A percentile compares a stretch with the other conserved stretches of the same genome.
Evolutionary conservation across 2,888 invertebrate species (phyloP).

Genomic region (Myopa tessellatipennis): DNA sequence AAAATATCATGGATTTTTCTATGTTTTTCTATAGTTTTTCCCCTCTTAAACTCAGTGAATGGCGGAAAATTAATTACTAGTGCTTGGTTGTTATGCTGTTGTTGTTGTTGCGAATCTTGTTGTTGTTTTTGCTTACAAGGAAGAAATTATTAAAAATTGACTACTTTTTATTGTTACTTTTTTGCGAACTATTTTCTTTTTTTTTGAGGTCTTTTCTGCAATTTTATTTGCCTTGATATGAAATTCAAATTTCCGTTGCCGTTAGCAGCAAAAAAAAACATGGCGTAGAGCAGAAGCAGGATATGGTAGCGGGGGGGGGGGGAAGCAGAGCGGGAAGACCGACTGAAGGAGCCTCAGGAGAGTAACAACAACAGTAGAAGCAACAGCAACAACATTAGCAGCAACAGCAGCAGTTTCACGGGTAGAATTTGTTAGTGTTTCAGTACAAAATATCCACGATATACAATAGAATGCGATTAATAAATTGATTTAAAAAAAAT

Average conservation of each 20-base stretch:
- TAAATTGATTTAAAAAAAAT: too few relatives aligned
- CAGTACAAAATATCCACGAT: too few relatives aligned
- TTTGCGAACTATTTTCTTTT: too few relatives aligned
- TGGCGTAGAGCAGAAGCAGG: neutral
- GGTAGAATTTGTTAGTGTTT: too few relatives aligned
- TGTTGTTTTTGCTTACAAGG: neutral
- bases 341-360: neutral
- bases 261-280: neutral
- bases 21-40: too few relatives aligned
- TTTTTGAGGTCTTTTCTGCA: neutral
- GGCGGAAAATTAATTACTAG: slow-evolving; percentile 44
- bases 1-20: neutral
- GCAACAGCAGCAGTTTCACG: too few relatives aligned
- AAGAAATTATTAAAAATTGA: neutral
- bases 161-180: neutral
- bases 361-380: too few relatives aligned
- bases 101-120: too few relatives aligned
- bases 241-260: slow-evolving; percentile 34
- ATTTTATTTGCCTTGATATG: slow-evolving; percentile 32
- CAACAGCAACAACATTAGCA: too few relatives aligned
- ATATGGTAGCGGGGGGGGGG: neutral
- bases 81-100: too few relatives aligned
- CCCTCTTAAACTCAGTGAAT: slow-evolving; percentile 40
- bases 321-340: neutral
- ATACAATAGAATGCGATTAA: too few relatives aligned